Percentiles rank a stretch among this genome's conserved stretches.
Conservation (phyloP, 2,888 invertebrate species). For the Drosophila meridionalis region DNA sequence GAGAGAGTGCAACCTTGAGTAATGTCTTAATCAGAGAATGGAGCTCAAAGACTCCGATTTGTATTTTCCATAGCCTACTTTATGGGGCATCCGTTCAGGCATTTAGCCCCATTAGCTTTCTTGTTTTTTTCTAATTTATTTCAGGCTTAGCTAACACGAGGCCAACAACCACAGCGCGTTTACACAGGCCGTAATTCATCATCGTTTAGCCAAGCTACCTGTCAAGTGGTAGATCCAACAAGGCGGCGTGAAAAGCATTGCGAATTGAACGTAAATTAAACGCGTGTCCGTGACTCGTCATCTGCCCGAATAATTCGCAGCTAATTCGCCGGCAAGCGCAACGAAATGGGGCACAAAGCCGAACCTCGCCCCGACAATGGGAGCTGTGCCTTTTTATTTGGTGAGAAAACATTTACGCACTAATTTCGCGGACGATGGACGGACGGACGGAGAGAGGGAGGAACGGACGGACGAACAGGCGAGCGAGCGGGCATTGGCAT, state of each 20-base stretch:
- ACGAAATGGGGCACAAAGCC: slow-evolving; percentile 77
- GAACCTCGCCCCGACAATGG: slow-evolving; percentile 28
- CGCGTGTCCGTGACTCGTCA: slow-evolving; percentile 57
- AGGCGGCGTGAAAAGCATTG: slow-evolving; percentile 65
- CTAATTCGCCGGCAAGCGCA: slow-evolving; percentile 80
- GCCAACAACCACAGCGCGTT: slow-evolving; percentile 9
- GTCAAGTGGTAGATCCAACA: slow-evolving; percentile 53
- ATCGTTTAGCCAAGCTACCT: slow-evolving; percentile 62
- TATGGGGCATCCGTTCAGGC: slow-evolving; percentile 10
- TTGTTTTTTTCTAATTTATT: not conserved
- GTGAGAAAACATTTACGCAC: slow-evolving; percentile 84
- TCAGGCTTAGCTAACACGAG: slow-evolving; percentile 7
- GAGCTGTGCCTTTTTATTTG: slow-evolving; percentile 76
- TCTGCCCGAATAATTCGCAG: slow-evolving; percentile 75
- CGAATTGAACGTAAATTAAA: slow-evolving; percentile 71
- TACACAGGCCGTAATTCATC: slow-evolving; percentile 56
- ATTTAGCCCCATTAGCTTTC: slow-evolving; percentile 48
- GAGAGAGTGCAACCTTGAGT: not conserved
- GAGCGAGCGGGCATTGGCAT: slow-evolving; percentile 18
- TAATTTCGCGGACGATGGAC: slow-evolving; percentile 66
- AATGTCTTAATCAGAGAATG: not conserved
- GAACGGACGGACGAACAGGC: not conserved
- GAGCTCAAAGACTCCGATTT: not conserved
- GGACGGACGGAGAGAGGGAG: not conserved
- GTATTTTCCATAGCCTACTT: slow-evolving; percentile 21